phyloP scores from a whole-genome alignment of 2,113 vertebrate genomes.

The Podarcis muralis region DNA sequence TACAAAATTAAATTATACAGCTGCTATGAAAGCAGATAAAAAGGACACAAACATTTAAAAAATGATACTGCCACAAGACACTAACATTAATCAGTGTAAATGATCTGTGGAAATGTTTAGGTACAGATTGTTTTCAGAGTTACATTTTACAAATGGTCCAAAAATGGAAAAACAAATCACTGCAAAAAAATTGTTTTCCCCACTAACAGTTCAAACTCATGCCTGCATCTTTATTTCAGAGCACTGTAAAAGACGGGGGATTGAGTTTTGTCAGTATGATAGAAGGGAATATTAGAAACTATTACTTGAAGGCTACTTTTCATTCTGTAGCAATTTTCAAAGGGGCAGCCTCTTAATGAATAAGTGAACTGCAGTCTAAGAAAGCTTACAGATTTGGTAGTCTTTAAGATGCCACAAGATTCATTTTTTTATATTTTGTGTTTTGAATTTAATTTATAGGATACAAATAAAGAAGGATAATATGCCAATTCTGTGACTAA shows the following conservation, averaged over 20 bases:
- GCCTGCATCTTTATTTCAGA: background rate
- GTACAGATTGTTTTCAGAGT: constrained; percentile 24
- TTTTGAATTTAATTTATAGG: background rate
- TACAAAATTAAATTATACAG: constrained; percentile 33
- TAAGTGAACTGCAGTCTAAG: too few species aligned
- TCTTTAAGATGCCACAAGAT: too few species aligned
- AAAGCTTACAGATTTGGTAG: too few species aligned
- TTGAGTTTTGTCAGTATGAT: constrained; percentile 11
- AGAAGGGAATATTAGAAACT: constrained; percentile 37
- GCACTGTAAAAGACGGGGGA: constrained; percentile 15
- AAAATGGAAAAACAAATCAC: constrained; percentile 18
- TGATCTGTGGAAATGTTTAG: constrained; percentile 13
- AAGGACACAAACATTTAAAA: background rate
- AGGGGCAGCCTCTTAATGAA: too few species aligned
- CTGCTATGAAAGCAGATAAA: background rate
- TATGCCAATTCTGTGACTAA: background rate
- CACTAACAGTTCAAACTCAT: constrained; percentile 21
- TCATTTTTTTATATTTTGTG: background rate
- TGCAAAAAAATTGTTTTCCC: constrained; percentile 3
- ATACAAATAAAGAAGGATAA: background rate
- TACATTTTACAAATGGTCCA: constrained; percentile 7
- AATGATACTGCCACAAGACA: constrained; percentile 20
- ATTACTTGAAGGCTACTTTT: background rate
- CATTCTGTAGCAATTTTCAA: background rate
- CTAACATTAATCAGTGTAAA: constrained; percentile 26